Percentiles rank a stretch among this genome's conserved stretches.
phyloP scores from a whole-genome alignment of 2,797 vertebrate species.

The Podarcis siculus region DNA sequence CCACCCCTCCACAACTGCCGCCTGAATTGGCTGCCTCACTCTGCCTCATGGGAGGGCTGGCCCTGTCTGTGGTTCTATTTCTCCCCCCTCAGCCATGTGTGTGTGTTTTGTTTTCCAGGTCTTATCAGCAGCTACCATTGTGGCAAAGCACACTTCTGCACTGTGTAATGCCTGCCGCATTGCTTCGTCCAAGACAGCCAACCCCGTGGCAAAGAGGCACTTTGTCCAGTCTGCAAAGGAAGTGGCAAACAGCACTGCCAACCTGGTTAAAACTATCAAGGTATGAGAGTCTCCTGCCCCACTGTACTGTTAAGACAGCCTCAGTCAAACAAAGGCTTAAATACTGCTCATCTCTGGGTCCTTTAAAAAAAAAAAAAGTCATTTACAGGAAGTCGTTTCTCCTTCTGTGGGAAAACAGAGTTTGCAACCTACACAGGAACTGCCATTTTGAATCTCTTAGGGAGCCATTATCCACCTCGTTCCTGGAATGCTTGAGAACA shows the following conservation, averaged over 20 bases:
- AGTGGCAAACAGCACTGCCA: slow-evolving; percentile 98
- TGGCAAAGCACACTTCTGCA: slow-evolving; percentile 97
- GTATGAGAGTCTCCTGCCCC: slow-evolving; percentile 69
- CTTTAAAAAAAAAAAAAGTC: no score
- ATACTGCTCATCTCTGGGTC: no score
- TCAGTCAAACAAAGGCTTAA: background rate
- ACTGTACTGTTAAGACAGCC: background rate
- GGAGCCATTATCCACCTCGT: background rate
- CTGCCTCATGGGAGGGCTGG: no score
- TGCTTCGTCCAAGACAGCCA: slow-evolving; percentile 96
- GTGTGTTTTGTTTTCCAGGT: slow-evolving; percentile 79
- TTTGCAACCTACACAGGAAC: background rate
- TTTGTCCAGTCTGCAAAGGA: slow-evolving; percentile 99
- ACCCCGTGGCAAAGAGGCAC: slow-evolving; percentile 95
- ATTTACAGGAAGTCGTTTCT: background rate
- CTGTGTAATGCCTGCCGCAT: slow-evolving; percentile 97
- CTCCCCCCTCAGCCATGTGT: background rate
- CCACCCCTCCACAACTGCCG: no score
- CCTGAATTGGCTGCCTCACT: background rate
- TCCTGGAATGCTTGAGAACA: background rate
- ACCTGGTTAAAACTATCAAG: slow-evolving; percentile 99
- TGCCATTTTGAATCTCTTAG: background rate
- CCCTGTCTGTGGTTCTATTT: fast-evolving
- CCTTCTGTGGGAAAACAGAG: background rate
- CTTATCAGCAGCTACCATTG: slow-evolving; percentile 95